Conservation (phyloP, 2,113 vertebrate species). For the Ophthalmotilapia sp. region DNA sequence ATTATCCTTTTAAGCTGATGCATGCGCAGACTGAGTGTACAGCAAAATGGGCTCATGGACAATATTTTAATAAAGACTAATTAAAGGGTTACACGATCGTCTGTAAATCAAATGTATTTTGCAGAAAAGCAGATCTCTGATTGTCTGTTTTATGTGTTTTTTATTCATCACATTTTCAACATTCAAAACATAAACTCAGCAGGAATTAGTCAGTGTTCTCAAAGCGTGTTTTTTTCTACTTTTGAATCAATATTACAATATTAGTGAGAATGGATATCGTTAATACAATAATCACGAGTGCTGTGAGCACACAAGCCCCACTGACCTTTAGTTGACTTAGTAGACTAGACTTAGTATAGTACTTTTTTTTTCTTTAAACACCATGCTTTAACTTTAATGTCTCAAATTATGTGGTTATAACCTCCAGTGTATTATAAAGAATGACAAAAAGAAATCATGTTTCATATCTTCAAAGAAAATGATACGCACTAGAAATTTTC, state of each 20-base stretch:
- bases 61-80: neutral
- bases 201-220: neutral
- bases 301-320: neutral
- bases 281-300: neutral
- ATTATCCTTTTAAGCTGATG: neutral
- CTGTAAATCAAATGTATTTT: neutral
- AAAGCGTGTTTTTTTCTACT: neutral
- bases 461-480: neutral
- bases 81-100: neutral
- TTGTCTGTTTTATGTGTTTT: neutral
- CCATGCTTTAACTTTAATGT: neutral
- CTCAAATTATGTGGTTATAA: neutral
- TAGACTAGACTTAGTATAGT: neutral
- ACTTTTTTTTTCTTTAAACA: neutral
- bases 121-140: neutral
- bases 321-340: neutral
- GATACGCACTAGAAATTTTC: neutral
- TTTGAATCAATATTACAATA: neutral
- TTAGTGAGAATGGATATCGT: fast-evolving
- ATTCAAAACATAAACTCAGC: neutral
- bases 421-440: neutral
- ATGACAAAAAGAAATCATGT: neutral
- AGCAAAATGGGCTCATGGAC: neutral
- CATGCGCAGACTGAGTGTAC: neutral
- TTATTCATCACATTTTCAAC: neutral